Evolutionary conservation across 1,140 invertebrate genomes (phyloP).

Genomic region (Penaeus japonicus): DNA sequence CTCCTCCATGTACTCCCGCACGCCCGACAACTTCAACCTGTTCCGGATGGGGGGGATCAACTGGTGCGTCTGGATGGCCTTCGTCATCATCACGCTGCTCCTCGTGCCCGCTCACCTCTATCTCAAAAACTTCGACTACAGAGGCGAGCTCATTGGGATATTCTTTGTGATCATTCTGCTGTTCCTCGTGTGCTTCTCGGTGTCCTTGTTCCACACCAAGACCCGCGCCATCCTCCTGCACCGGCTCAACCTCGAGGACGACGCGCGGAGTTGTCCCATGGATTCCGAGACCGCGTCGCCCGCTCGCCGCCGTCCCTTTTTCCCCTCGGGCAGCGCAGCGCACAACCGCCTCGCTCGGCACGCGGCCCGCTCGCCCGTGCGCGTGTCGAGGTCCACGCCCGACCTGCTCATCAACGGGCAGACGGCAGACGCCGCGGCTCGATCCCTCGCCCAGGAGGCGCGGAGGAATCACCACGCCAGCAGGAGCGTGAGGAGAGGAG

Average conservation of each 20-base stretch:
- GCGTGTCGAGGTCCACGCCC: conserved; percentile 46
- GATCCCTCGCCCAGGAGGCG: conserved; percentile 7
- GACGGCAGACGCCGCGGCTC: not conserved
- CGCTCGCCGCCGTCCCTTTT: conserved; percentile 21
- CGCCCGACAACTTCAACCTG: conserved; percentile 56
- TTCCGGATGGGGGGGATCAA: conserved; percentile 56
- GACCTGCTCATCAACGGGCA: conserved; percentile 52
- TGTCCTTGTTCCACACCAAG: conserved; percentile 58
- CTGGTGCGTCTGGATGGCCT: conserved; percentile 54
- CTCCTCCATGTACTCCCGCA: conserved; percentile 31
- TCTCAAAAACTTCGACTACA: conserved; percentile 55
- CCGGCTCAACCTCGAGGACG: conserved; percentile 56
- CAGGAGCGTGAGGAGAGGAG: no score
- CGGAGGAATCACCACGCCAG: not conserved
- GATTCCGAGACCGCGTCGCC: conserved; percentile 30
- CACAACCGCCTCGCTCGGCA: not conserved
- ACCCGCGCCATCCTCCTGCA: conserved; percentile 57
- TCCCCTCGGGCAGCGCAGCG: not conserved
- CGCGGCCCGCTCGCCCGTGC: conserved; percentile 23
- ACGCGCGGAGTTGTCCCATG: conserved; percentile 31
- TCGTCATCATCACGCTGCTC: conserved; percentile 51
- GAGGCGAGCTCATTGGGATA: conserved; percentile 50
- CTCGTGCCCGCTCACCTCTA: conserved; percentile 58
- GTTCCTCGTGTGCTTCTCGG: conserved; percentile 57
- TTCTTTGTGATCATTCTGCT: conserved; percentile 58